Evolutionary conservation across 2,113 vertebrate species (phyloP), one percentile per base, ranked within the genome.

Genomic region (Dunckerocampus dactyliophorus): DNA sequence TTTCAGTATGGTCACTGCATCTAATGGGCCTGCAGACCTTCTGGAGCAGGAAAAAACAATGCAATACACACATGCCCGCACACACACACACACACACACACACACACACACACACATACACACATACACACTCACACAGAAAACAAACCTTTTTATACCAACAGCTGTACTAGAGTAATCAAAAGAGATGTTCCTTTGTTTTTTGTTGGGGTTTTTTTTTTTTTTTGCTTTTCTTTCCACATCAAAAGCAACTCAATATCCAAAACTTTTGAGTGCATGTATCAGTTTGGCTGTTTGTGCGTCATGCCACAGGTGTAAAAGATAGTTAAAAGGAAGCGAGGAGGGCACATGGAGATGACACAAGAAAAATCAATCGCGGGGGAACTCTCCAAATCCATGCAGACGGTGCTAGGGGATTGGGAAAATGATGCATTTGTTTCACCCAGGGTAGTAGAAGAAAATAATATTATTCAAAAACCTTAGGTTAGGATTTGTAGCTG

Each of bases 211-310:
- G n/a, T n/a, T n/a, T n/a, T n/a, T 34, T 39, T 2, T 45, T 12
- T 17, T 24, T 19, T 70, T 82, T 71, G 67, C 63, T 80, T 82
- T 83, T 79, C 72, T 63, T 42, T 39, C 82, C 76, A 79, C 84
- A 89, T 90, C 83, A 89, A 88, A 91, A 86, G 85, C 72, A 88
- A 91, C 90, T 89, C 88, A 84, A 89, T 89, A 88, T 74, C 77
- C 73, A 58, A 89, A 90, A 91, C 83, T 89, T 89, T 87, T 74
- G 71, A 85, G 83, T 49, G 37, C 70, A 62, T 80, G 79, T 84
- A 84, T 85, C 73, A 62, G 79, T 76, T 82, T 82, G 79, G 81
- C 61, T 68, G 66, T 70, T 63, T 51, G 20, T 70, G 57, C 39
- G 57, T 24, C 83, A 73, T 65, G 74, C 82, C 89, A 80, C 86